Evolutionary conservation across 2,888 invertebrate genomes (phyloP).

Genomic region (Gnatocerus cornutus): DNA sequence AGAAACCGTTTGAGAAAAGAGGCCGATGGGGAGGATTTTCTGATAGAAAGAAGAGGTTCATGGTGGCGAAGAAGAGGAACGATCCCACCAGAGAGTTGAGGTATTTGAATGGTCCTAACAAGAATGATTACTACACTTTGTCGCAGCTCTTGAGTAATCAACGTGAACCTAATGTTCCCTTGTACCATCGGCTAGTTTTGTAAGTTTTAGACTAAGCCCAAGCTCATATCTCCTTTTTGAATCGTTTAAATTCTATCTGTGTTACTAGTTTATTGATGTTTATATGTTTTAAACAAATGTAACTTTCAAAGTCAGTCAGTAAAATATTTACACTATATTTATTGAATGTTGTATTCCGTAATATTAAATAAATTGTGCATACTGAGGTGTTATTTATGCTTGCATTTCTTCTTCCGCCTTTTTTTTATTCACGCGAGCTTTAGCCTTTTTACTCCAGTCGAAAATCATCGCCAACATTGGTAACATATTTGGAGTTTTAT

Average conservation of each 20-base stretch:
- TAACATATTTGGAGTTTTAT: constrained; percentile 13
- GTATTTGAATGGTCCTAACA: constrained; percentile 68
- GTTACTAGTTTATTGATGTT: constrained; percentile 54
- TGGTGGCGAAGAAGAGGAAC: constrained; percentile 75
- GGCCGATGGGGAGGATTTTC: constrained; percentile 60
- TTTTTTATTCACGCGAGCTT: neutral
- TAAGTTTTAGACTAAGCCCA: constrained; percentile 66
- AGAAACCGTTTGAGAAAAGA: constrained; percentile 60
- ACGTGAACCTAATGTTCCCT: constrained; percentile 75
- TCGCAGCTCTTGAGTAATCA: constrained; percentile 74
- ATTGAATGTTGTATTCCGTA: constrained; percentile 48
- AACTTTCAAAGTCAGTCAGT: constrained; percentile 65
- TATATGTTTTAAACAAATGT: constrained; percentile 59
- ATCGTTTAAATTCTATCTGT: constrained; percentile 53
- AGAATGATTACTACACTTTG: constrained; percentile 76
- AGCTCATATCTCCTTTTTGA: constrained; percentile 49
- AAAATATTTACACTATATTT: constrained; percentile 63
- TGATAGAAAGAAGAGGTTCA: constrained; percentile 74
- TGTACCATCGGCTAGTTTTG: constrained; percentile 77
- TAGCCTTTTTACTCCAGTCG: constrained; percentile 3
- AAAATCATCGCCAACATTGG: neutral
- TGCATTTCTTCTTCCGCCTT: neutral
- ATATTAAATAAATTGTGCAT: constrained; percentile 46
- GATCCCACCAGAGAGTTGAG: constrained; percentile 69
- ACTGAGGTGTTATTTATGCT: constrained; percentile 27